Base-by-base conservation (phyloP, 2,113 vertebrate genomes). In the Pangasianodon hypophthalmus region DNA sequence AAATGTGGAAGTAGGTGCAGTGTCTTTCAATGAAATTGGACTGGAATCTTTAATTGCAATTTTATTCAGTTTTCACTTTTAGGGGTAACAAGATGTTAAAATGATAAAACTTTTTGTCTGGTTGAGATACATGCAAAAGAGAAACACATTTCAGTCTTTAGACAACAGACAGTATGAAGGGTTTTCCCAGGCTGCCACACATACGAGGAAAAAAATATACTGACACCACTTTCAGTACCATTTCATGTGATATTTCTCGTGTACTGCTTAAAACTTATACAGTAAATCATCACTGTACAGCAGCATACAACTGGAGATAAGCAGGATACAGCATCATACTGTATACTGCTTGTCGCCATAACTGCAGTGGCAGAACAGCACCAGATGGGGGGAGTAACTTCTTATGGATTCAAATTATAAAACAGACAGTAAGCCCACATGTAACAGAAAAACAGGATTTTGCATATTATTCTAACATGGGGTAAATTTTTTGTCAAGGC, bases 371-470 rank as follows among this genome's bases (percentile, higher is more conserved):
- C 84, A 56, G 26, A 44, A 44, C 73, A 81, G 48, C 32, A 81
- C 84, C 88, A 86, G 84, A 81, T 64, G 88, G 26, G 71, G 84
- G 88, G 21, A 86, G 88, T 79, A 80, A 13, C 48, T 67, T 81
- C 84, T 69, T 81, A 80, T 81, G 19, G 50, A 89, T 64, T 64
- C n/a, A 64, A 21, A 29, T 18, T 32, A 26, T 77, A 32, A 75
- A 89, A 62, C 54, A 64, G 19, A 37, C 50, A n/a, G 50, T 10
- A 69, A 69, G n/a, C 77, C 87, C 14, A 37, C 2, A 48, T 48
- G 44, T 13, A 14, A 44, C 8, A 89, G 8, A 84, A 84, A 69
- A 16, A 82, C 1, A 46, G 3, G 1, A 58, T 52, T 71, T 37
- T 56, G 24, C 9, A 87, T 26, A 48, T 48, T 4, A 44, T 44